phyloP scores from a whole-genome alignment of 2,888 invertebrate genomes.

The Archaeoteleia sp. region DNA sequence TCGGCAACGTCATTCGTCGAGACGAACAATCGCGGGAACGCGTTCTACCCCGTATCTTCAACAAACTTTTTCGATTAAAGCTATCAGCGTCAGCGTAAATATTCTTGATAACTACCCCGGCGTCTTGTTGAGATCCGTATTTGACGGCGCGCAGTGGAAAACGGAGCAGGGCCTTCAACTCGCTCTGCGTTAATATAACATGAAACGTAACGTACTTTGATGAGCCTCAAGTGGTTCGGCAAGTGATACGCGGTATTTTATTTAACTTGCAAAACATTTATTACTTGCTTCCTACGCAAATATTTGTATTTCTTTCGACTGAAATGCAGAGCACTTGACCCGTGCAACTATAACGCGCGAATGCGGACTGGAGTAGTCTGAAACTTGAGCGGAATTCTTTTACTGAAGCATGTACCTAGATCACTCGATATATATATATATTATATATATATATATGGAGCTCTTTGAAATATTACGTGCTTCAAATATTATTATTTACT shows the following conservation, averaged over 20 bases:
- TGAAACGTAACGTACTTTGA: neutral
- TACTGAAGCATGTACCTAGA: no score
- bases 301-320: no score
- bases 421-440: no score
- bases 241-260: no score
- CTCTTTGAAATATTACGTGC: no score
- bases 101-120: slow-evolving; percentile 18
- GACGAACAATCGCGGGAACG: slow-evolving; percentile 24
- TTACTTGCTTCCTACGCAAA: neutral
- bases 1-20: slow-evolving; percentile 27
- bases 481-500: no score
- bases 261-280: no score
- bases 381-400: no score
- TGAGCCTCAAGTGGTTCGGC: neutral
- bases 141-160: neutral
- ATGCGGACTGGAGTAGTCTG: no score
- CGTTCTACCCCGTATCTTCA: slow-evolving; percentile 25
- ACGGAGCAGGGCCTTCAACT: neutral
- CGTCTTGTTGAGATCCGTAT: slow-evolving; percentile 27
- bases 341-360: no score
- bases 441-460: no score
- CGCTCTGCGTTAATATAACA: neutral
- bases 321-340: no score
- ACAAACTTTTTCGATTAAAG: slow-evolving; percentile 52
- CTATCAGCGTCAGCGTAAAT: slow-evolving; percentile 41